Evolutionary conservation across 1,140 invertebrate species (phyloP), one percentile per base, ranked within the genome.

Genomic region (Bombus balteatus): DNA sequence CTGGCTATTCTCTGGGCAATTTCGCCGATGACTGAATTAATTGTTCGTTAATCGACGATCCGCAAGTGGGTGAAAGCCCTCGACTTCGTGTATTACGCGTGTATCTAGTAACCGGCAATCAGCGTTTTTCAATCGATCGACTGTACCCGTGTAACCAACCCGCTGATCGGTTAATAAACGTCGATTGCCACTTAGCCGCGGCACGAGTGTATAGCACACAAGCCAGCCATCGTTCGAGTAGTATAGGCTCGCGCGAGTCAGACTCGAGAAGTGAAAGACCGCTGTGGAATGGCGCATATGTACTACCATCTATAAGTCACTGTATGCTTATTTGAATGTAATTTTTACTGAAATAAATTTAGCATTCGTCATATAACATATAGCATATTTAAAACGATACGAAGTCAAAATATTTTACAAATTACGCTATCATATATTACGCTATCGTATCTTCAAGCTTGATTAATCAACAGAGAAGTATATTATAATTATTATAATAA

Each of bases 41-140:
- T 34, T 66, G 32, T 43, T 72, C 13, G 43, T 32, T 34, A 53
- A 53, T 53, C 41, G 73, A 25, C 8, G 41, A n/a, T 74, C 34
- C 6, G 47, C 37, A 28, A 76, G 22, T 5, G 4, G 1, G 1
- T 78, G 15, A n/a, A 65, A 34, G 28, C 22, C 4, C 57, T 65
- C 28, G 5, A 13, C 18, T 32, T 13, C 22, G 28, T 41, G 28
- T 59, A 8, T 57, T 57, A 70, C 41, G 22, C n/a, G 43, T n/a
- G 43, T 57, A 43, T 59, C 39, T 43, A n/a, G 34, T 39, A 57
- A 28, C 25, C 5, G 34, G n/a, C 28, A 15, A 75, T 66, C 70
- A 66, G 41, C 77, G 62, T 22, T 80, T 80, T 80, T 72, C 13
- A 32, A 76, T 83, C 81, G 81, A 76, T 39, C 59, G 5, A 37